These are phyloP conservation scores for Micrastur ruficollis DNA, from an alignment of 2,797 vertebrate species.

Conservation along the genomic window DNA sequence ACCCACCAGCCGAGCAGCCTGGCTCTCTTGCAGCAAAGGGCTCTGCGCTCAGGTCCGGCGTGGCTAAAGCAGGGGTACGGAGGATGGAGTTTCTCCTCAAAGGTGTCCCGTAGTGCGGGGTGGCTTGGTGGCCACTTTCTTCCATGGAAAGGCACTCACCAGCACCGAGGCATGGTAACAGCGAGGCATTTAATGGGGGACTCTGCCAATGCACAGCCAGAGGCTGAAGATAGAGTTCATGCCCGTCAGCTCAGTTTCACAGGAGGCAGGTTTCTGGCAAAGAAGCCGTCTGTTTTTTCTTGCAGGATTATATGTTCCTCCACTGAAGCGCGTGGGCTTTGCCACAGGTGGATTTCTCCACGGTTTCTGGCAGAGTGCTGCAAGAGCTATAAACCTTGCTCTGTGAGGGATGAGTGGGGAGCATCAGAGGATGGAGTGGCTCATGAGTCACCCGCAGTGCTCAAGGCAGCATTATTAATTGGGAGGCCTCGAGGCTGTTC, in stretches of 20 bases:
- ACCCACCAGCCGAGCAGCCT: no score
- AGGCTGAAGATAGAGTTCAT: neutral
- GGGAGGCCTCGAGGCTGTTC: neutral
- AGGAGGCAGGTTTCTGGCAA: neutral
- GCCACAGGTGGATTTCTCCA: neutral
- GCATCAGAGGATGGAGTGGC: accelerated
- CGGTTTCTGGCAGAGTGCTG: neutral
- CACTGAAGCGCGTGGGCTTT: neutral
- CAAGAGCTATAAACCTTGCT: neutral
- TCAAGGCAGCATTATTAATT: neutral
- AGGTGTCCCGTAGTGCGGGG: neutral
- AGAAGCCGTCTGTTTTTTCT: neutral
- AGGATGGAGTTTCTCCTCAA: neutral
- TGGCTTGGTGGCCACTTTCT: neutral
- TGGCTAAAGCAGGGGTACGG: no score
- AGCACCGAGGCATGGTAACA: neutral
- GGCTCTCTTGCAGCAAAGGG: neutral
- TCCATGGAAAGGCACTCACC: neutral
- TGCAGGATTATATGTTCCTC: neutral
- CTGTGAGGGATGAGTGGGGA: neutral
- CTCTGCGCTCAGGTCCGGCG: neutral
- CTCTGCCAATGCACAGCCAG: neutral
- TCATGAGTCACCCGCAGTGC: neutral
- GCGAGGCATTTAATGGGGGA: neutral
- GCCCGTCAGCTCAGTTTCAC: neutral